phyloP scores from a whole-genome alignment of 2,113 vertebrate genomes.

The Dolichallabes microphthalmus region DNA sequence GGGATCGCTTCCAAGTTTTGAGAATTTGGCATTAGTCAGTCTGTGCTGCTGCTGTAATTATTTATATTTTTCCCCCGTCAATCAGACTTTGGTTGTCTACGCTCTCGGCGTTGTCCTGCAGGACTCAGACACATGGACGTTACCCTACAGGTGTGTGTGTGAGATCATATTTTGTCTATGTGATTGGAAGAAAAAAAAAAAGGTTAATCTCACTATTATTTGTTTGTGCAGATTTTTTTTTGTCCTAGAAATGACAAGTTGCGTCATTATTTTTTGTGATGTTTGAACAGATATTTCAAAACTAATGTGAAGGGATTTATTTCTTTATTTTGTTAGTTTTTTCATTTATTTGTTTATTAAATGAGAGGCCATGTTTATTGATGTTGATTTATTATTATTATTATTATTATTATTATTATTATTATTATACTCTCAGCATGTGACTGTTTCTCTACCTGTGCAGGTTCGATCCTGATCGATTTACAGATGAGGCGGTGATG shows the following conservation, averaged over 20 bases:
- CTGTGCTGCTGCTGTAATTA: not conserved
- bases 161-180: not conserved
- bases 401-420: too few relatives aligned
- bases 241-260: not conserved
- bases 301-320: not conserved
- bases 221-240: not conserved
- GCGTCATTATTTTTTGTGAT: not conserved
- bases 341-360: not conserved
- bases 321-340: not conserved
- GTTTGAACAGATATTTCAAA: not conserved
- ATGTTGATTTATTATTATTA: not conserved
- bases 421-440: not conserved
- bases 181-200: not conserved
- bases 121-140: conserved; percentile 83
- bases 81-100: conserved; percentile 91
- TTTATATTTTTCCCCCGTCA: conserved; percentile 7
- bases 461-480: conserved; percentile 91
- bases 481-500: conserved; percentile 77
- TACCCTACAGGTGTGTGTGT: conserved; percentile 81
- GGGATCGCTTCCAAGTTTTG: not conserved
- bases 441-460: not conserved
- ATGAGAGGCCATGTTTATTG: not conserved
- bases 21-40: not conserved
- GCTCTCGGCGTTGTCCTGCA: conserved; percentile 92
- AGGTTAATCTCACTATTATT: not conserved